A percentile compares a stretch with the other conserved stretches of the same genome.
Evolutionary conservation across 2,888 invertebrate species (phyloP).

Genomic region (Microchrysa polita): DNA sequence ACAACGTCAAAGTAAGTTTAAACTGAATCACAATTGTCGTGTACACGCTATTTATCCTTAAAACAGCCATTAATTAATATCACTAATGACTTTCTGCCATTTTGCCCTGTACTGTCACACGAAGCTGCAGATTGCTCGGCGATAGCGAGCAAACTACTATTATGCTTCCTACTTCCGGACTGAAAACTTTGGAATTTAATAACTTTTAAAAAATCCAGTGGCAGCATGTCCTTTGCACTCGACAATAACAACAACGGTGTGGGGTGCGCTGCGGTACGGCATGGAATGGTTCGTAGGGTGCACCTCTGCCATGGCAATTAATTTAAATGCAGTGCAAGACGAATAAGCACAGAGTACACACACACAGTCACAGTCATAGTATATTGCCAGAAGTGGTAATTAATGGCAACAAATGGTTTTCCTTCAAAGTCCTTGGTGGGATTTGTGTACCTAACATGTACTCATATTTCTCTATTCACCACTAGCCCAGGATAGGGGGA

Average conservation of each 20-base stretch:
- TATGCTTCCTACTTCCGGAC: not conserved
- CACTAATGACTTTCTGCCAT: not conserved
- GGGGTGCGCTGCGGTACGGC: too few relatives aligned
- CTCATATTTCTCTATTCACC: not conserved
- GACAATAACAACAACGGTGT: not conserved
- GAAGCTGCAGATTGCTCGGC: not conserved
- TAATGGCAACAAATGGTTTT: slow-evolving; percentile 14
- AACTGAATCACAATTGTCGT: too few relatives aligned
- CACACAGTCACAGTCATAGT: not conserved
- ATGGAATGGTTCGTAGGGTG: not conserved
- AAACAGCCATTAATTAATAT: slow-evolving; percentile 7
- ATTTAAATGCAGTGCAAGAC: slow-evolving; percentile 12
- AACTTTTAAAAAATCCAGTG: not conserved
- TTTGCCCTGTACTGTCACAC: not conserved
- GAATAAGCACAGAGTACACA: not conserved
- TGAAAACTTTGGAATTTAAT: not conserved
- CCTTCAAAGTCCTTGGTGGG: slow-evolving; percentile 3
- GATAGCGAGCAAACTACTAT: too few relatives aligned
- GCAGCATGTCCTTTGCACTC: not conserved
- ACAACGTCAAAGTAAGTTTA: too few relatives aligned
- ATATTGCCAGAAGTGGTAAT: not conserved
- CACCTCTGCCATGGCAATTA: slow-evolving; percentile 7
- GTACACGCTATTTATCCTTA: not conserved
- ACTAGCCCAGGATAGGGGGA: not conserved
- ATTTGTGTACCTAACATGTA: too few relatives aligned